Conservation (phyloP, 2,797 vertebrate species). For the Siniperca scherzeri region DNA sequence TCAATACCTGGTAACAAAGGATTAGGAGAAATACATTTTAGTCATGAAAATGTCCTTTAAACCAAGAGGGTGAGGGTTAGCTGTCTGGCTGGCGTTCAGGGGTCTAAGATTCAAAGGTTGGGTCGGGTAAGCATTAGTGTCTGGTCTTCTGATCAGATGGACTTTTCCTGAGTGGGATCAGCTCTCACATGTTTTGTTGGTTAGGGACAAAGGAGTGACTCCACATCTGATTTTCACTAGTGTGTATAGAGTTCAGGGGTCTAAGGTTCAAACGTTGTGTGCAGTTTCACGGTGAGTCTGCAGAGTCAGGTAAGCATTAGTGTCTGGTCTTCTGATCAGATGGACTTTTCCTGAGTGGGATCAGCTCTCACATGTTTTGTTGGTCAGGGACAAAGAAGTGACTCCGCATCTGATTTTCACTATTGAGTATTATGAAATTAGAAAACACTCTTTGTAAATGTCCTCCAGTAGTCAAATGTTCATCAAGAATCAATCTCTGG, state of each 20-base stretch:
- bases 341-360: neutral
- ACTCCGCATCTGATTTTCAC: neutral
- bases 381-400: neutral
- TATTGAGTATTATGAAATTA: too few species aligned
- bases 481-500: neutral
- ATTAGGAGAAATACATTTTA: too few species aligned
- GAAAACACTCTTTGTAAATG: too few species aligned
- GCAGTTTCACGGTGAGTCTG: neutral
- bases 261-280: neutral
- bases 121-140: neutral
- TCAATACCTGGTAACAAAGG: neutral
- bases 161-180: constrained; percentile 1
- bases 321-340: neutral
- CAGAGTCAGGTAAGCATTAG: neutral
- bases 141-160: neutral
- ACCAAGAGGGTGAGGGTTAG: too few species aligned
- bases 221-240: neutral
- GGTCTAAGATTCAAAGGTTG: neutral
- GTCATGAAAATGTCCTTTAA: too few species aligned
- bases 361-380: neutral
- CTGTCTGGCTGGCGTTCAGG: too few species aligned
- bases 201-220: neutral
- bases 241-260: neutral
- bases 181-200: neutral
- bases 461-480: too few species aligned